These are phyloP conservation scores for Lordiphosa andalusiaca DNA, from an alignment of 2,888 invertebrate species.

Conservation along the genomic window DNA sequence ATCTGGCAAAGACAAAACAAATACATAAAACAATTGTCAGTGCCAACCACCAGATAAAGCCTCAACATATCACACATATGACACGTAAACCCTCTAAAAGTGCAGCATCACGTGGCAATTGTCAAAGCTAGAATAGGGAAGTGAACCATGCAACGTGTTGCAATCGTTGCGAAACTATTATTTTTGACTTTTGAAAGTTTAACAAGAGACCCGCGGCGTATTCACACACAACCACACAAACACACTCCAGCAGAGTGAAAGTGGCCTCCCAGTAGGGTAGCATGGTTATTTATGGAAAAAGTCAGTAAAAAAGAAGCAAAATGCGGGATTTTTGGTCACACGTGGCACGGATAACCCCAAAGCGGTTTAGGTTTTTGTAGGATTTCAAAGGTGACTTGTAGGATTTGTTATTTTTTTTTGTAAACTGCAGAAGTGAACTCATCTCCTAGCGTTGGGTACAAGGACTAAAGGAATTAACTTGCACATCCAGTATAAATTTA, in stretches of 20 bases:
- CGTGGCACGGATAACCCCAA: constrained; percentile 8
- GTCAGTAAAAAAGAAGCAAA: background rate
- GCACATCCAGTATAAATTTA: background rate
- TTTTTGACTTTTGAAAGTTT: constrained; percentile 14
- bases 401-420: too few relatives aligned
- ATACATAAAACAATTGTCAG: too few relatives aligned
- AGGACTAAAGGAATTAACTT: background rate
- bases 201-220: constrained; percentile 11
- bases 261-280: background rate
- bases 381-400: background rate
- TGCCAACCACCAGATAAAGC: constrained; percentile 1
- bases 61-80: constrained; percentile 4
- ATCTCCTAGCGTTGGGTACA: background rate
- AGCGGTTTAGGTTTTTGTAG: constrained; percentile 5
- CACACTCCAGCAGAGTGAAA: background rate
- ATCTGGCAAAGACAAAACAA: too few relatives aligned
- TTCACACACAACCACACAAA: background rate
- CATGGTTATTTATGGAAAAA: constrained; percentile 6
- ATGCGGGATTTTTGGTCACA: constrained; percentile 1
- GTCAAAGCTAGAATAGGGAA: constrained; percentile 1
- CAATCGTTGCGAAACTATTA: constrained; percentile 15
- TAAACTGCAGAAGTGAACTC: background rate
- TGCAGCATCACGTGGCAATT: constrained; percentile 11
- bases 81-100: constrained; percentile 7
- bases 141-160: constrained; percentile 10